A percentile compares a stretch with the other conserved stretches of the same genome.
phyloP scores from a whole-genome alignment of 1,140 invertebrate species.

The Xylocopa sonorina region DNA sequence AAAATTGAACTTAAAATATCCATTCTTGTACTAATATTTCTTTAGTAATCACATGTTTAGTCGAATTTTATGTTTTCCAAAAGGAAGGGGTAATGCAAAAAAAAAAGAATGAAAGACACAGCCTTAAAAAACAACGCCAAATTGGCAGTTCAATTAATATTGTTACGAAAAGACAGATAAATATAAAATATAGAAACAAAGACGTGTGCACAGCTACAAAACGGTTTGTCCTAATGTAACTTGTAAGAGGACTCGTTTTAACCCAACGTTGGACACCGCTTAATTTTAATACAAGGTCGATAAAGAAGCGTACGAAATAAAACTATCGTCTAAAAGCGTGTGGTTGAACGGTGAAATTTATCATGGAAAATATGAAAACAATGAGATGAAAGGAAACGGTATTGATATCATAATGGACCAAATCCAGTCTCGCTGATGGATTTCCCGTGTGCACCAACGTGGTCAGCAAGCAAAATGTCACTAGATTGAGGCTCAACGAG shows the following conservation, averaged over 20 bases:
- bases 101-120: conserved; percentile 25
- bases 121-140: conserved; percentile 35
- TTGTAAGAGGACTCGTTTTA: conserved; percentile 18
- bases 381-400: not conserved
- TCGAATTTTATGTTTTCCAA: not conserved
- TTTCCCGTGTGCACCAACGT: not conserved
- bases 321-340: not conserved
- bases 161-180: conserved; percentile 43
- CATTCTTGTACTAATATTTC: not conserved
- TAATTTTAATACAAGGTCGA: conserved; percentile 44
- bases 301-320: not conserved
- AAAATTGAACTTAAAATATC: not conserved
- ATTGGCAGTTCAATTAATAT: conserved; percentile 36
- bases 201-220: conserved; percentile 23
- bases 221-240: conserved; percentile 39
- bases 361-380: not conserved
- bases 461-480: not conserved
- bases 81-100: conserved; percentile 25
- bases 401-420: not conserved
- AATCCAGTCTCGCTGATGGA: not conserved
- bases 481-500: conserved; percentile 27
- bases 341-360: conserved; percentile 6
- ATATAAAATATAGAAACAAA: conserved; percentile 36
- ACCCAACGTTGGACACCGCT: conserved; percentile 26
- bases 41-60: not conserved